These are phyloP conservation scores for Linnaemya tessellans DNA, from an alignment of 2,888 invertebrate genomes.

Conservation along the genomic window DNA sequence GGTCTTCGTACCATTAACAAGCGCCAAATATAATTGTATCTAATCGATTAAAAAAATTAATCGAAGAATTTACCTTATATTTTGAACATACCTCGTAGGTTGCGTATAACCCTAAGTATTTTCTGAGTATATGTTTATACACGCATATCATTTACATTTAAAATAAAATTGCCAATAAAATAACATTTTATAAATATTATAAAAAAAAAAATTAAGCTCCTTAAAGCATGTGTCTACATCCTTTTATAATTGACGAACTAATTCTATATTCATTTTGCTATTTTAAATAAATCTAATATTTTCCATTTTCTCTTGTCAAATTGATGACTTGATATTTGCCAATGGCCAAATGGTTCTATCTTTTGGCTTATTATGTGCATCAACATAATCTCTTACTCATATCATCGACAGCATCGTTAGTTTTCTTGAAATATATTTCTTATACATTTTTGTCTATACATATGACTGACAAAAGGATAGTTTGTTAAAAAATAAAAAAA, in stretches of 20 bases:
- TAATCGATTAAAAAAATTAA: no score
- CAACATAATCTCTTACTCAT: conserved; percentile 31
- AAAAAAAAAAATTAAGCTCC: no score
- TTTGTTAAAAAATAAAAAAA: not conserved
- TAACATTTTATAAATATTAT: no score
- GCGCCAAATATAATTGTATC: no score
- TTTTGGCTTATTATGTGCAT: conserved; percentile 47
- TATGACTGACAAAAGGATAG: not conserved
- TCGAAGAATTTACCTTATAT: no score
- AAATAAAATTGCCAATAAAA: no score
- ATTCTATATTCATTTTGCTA: not conserved
- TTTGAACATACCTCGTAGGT: no score
- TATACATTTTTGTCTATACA: no score
- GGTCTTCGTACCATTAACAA: no score
- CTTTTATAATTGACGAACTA: not conserved
- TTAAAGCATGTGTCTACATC: not conserved
- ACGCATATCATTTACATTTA: no score
- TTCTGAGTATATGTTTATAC: no score
- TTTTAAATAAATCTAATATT: not conserved
- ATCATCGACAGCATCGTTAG: conserved; percentile 38
- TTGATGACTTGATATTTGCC: conserved; percentile 23
- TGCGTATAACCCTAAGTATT: no score
- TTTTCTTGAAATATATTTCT: not conserved
- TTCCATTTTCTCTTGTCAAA: conserved; percentile 8
- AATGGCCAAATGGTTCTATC: conserved; percentile 26